These are phyloP conservation scores for Eulemur coronatus DNA, from an alignment of 2,797 vertebrate species.

Conservation along the genomic window DNA sequence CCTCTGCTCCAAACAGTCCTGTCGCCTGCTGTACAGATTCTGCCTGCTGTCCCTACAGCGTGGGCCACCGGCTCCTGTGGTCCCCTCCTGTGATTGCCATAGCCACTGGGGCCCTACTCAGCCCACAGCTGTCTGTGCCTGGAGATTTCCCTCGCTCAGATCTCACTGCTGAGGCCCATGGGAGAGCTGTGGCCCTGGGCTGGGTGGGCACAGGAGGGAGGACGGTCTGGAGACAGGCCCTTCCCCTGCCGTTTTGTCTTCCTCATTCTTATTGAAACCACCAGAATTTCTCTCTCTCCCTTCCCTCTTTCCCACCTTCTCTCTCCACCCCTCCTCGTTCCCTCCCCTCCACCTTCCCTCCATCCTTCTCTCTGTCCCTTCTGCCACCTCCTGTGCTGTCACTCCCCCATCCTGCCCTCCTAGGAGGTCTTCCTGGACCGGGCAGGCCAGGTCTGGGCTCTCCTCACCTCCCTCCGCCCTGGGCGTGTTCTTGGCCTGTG, in stretches of 20 bases:
- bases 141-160: neutral
- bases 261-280: neutral
- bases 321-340: neutral
- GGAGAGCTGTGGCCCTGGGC: neutral
- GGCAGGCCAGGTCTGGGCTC: neutral
- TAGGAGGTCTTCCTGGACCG: neutral
- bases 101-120: neutral
- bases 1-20: neutral
- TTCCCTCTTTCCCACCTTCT: neutral
- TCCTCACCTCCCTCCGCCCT: neutral
- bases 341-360: neutral
- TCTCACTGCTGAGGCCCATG: neutral
- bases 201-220: neutral
- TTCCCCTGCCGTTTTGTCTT: neutral
- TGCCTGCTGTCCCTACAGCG: neutral
- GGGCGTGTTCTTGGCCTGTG: neutral
- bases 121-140: neutral
- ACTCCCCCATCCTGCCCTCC: neutral
- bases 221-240: neutral
- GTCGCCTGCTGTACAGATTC: neutral
- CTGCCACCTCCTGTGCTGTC: neutral
- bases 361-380: neutral
- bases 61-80: neutral
- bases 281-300: neutral
- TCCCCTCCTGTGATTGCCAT: neutral